A percentile compares a stretch with the other conserved stretches of the same genome.
These are phyloP conservation scores for Sminthurinus aureus DNA, from an alignment of 2,888 invertebrate species.

Conservation along the genomic window DNA sequence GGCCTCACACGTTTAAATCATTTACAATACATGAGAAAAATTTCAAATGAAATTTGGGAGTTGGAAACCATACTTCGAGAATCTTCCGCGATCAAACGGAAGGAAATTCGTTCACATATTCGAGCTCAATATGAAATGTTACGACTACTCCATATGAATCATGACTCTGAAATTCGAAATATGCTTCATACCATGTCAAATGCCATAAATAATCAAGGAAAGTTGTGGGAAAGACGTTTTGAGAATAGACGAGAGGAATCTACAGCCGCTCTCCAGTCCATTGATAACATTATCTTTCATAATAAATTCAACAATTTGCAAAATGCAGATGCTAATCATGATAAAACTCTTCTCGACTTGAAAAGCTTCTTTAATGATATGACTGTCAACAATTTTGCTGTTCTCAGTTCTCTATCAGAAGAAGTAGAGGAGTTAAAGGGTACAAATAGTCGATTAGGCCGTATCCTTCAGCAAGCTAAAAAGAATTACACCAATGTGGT, in stretches of 20 bases:
- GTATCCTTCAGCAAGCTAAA: not conserved
- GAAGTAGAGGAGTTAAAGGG: not conserved
- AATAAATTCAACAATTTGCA: not conserved
- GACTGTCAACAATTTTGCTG: slow-evolving; percentile 31
- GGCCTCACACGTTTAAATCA: slow-evolving; percentile 23
- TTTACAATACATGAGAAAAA: slow-evolving; percentile 3
- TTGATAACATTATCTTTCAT: not conserved
- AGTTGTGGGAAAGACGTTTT: slow-evolving; percentile 18
- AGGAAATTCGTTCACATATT: slow-evolving; percentile 4
- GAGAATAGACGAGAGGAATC: not conserved
- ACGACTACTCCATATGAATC: not conserved
- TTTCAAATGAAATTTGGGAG: slow-evolving; percentile 32
- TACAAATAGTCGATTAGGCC: not conserved
- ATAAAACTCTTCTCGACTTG: slow-evolving; percentile 20
- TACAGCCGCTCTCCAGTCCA: not conserved
- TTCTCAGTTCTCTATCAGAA: not conserved
- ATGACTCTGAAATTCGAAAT: not conserved
- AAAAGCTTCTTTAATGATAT: slow-evolving; percentile 34
- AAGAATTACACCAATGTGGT: not conserved
- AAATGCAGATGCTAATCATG: slow-evolving; percentile 3
- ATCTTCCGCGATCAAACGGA: not conserved
- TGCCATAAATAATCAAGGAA: slow-evolving; percentile 13
- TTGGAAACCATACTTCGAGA: slow-evolving; percentile 17
- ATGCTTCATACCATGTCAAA: slow-evolving; percentile 4
- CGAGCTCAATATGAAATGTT: slow-evolving; percentile 16